Evolutionary conservation across 2,113 vertebrate species (phyloP), one percentile per base, ranked within the genome.

Genomic region (Pitta sordida): DNA sequence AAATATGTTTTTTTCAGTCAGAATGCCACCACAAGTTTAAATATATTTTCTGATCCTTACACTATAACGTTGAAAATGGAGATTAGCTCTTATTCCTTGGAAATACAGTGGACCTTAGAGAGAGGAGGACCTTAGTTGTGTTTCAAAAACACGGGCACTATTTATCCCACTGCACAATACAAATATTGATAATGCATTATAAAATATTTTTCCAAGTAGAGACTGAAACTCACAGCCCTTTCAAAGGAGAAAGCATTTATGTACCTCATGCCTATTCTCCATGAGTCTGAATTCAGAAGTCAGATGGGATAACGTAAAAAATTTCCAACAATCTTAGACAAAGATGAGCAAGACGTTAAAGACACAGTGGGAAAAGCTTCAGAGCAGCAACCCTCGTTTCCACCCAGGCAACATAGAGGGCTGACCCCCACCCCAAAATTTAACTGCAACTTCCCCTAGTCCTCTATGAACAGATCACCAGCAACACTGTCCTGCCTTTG

Each of bases 61-160:
- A 37, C 7, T 79, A 2, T 24, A 53, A 13, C 10, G 12, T 1
- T 92, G 60, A 36, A 91, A 77, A 77, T 59, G 48, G 51, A 77
- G 63, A 83, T 88, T 48, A 19, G 17, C 15, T 75, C 60, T 76
- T n/a, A 55, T 77, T 91, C 58, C 27, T 62, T 36, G 27, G 29
- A 85, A 59, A 15, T 49, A 24, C 29, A 34, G 41, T 30, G 44
- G n/a, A n/a, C n/a, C n/a, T 27, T 49, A 87, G 59, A 41, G 36
- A 58, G 55, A 67, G 43, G 62, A 36, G 29, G 17, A 17, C 43
- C 84, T 79, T 71, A 56, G 39, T 67, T 46, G 59, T 30, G 17
- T 32, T 59, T 53, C 4, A 23, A 15, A 15, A 48, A 58, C 8
- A 0, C 0, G 0, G 27, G 15, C 73, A 32, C 11, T 85, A 11